These are phyloP conservation scores for Antedon bifida DNA, from an alignment of 35 echinoderm and acorn worm species.

Conservation along the genomic window DNA sequence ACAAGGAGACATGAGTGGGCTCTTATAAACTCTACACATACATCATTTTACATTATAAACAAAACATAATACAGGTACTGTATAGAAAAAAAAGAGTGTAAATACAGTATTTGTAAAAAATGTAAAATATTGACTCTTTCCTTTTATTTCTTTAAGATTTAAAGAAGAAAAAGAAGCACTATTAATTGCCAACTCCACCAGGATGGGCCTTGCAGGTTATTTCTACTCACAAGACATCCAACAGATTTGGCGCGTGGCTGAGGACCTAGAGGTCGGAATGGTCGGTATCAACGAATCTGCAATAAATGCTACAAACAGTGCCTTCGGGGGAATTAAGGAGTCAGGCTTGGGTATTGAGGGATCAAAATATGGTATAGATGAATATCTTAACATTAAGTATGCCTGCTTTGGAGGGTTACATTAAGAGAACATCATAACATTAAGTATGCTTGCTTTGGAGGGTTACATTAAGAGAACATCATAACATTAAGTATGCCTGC, in stretches of 20 bases:
- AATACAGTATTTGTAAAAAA: no score
- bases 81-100: no score
- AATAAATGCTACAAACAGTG: constrained; percentile 21
- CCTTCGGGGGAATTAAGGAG: constrained; percentile 81
- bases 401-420: constrained; percentile 45
- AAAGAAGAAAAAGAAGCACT: constrained; percentile 75
- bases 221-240: constrained; percentile 84
- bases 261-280: constrained; percentile 80
- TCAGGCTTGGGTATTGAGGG: constrained; percentile 74
- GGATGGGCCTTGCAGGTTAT: constrained; percentile 69
- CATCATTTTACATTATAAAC: no score
- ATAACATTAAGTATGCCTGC: no score
- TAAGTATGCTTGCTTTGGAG: no score
- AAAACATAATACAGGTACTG: no score
- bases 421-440: no score
- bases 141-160: constrained; percentile 36
- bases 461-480: no score
- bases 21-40: no score
- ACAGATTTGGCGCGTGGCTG: constrained; percentile 79
- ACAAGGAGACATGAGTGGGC: no score
- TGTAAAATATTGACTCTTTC: no score
- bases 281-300: constrained; percentile 66
- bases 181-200: constrained; percentile 42
- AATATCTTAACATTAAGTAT: constrained; percentile 73
- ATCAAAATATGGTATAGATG: constrained; percentile 78